Percentiles rank a stretch among this genome's conserved stretches.
phyloP scores from a whole-genome alignment of 2,888 invertebrate species.

The Pasiphila rectangulata region DNA sequence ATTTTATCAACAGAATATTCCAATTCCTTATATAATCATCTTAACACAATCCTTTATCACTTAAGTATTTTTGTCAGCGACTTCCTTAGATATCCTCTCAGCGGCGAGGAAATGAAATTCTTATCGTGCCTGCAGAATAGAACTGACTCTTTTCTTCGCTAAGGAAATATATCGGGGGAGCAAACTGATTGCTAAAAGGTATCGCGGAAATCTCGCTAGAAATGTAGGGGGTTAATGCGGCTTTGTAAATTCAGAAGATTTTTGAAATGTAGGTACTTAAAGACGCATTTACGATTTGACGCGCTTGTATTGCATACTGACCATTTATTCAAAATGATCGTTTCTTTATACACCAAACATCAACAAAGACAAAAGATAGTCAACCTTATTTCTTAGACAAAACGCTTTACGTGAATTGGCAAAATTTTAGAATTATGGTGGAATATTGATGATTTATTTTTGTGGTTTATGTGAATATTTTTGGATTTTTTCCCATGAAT shows the following conservation, averaged over 20 bases:
- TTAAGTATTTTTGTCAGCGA: constrained; percentile 75
- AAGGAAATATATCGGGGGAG: constrained; percentile 73
- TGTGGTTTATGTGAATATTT: no score
- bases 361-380: no score
- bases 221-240: constrained; percentile 39
- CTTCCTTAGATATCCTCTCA: constrained; percentile 75
- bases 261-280: no score
- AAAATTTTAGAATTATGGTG: no score
- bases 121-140: constrained; percentile 76
- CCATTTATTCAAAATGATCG: no score
- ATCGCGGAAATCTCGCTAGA: constrained; percentile 59
- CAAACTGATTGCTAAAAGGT: constrained; percentile 68
- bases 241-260: constrained; percentile 2
- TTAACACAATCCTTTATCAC: constrained; percentile 74
- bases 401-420: no score
- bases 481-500: no score
- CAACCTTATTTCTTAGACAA: no score
- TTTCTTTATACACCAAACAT: no score
- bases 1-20: not conserved
- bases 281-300: no score
- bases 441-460: no score
- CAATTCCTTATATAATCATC: constrained; percentile 35
- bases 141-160: constrained; percentile 73
- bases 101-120: constrained; percentile 79
- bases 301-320: no score